Evolutionary conservation across 2,797 vertebrate species (phyloP).

Genomic region (Enteromius viviparus): DNA sequence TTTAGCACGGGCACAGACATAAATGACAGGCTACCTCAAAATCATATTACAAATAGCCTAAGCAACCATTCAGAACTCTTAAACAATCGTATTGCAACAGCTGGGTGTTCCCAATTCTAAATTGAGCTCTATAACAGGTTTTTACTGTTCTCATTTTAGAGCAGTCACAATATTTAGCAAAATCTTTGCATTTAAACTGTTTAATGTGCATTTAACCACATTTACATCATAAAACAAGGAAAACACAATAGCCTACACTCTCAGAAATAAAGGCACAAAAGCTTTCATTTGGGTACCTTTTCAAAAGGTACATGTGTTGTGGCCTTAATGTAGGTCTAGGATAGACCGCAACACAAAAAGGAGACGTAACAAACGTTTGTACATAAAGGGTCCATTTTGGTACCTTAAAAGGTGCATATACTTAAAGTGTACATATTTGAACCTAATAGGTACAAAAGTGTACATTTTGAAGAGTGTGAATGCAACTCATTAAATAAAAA

Average conservation of each 20-base stretch:
- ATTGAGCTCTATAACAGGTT: background rate
- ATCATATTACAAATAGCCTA: background rate
- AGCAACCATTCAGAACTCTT: background rate
- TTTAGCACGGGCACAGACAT: background rate
- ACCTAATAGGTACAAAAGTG: no score
- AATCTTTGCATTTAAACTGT: background rate
- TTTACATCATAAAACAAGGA: background rate
- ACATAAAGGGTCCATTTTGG: no score
- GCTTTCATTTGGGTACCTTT: no score
- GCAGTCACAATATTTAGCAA: background rate
- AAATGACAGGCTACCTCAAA: background rate
- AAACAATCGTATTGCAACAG: background rate
- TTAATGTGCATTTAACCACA: background rate
- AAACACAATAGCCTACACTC: no score
- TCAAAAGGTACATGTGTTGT: no score
- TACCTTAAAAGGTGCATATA: no score
- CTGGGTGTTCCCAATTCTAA: background rate
- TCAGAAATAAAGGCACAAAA: no score
- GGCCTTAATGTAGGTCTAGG: background rate
- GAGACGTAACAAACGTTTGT: no score
- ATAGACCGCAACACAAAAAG: background rate
- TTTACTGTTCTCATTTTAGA: background rate
- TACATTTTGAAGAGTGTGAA: no score
- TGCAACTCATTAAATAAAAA: background rate
- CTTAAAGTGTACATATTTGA: no score